Conservation (phyloP, 2,113 vertebrate genomes). For the Vimba vimba region DNA sequence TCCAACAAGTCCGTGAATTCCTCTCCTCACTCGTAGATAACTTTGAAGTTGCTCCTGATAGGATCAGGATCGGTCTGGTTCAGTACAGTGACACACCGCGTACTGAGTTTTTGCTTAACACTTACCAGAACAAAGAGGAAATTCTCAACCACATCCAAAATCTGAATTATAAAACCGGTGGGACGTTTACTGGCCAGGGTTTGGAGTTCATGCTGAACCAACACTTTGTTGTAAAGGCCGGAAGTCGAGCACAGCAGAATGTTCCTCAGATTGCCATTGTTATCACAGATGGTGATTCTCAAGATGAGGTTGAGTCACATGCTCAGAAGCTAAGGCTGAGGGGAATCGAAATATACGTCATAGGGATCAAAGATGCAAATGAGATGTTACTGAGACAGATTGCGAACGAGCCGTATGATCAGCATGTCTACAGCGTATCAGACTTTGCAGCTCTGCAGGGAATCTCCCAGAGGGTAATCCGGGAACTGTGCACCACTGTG, state of each 20-base stretch:
- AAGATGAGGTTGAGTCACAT: slow-evolving; percentile 79
- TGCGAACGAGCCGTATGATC: slow-evolving; percentile 77
- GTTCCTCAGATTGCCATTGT: slow-evolving; percentile 84
- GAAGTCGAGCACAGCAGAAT: slow-evolving; percentile 82
- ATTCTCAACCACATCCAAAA: slow-evolving; percentile 82
- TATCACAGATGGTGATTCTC: slow-evolving; percentile 81
- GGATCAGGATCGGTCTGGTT: slow-evolving; percentile 86
- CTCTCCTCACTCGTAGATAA: slow-evolving; percentile 81
- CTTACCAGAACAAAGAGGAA: slow-evolving; percentile 75
- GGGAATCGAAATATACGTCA: slow-evolving; percentile 81
- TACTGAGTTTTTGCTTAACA: slow-evolving; percentile 89
- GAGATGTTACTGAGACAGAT: slow-evolving; percentile 82
- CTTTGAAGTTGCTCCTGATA: slow-evolving; percentile 79
- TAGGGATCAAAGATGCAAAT: slow-evolving; percentile 84
- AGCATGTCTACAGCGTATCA: slow-evolving; percentile 85
- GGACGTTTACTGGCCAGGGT: slow-evolving; percentile 81
- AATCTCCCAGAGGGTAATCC: slow-evolving; percentile 85
- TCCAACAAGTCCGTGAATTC: slow-evolving; percentile 86
- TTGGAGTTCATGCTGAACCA: slow-evolving; percentile 82
- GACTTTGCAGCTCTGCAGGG: slow-evolving; percentile 80
- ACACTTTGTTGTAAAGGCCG: slow-evolving; percentile 80
- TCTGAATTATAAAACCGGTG: slow-evolving; percentile 81
- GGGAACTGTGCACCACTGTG: slow-evolving; percentile 77
- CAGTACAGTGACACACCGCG: slow-evolving; percentile 83
- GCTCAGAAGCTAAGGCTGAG: slow-evolving; percentile 78